Conservation (phyloP, 2,888 invertebrate genomes). For the Oscheius myriophilus region DNA sequence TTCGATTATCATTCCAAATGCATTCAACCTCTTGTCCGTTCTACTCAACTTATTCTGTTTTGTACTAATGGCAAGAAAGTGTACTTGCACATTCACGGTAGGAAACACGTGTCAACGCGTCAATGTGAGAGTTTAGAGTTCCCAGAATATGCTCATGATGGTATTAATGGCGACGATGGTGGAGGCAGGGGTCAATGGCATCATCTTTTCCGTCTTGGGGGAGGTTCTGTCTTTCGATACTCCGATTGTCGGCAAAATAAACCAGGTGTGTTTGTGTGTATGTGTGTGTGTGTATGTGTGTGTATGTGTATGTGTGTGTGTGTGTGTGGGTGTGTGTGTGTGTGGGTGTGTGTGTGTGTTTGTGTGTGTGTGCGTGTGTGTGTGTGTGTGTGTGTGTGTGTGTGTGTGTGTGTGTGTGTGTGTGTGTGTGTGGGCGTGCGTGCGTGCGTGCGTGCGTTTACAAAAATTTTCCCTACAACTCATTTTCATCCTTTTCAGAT, state of each 20-base stretch:
- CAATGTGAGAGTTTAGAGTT: neutral
- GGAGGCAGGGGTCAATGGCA: constrained; percentile 5
- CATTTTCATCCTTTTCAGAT: constrained; percentile 2
- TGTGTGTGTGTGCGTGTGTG: neutral
- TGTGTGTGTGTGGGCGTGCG: neutral
- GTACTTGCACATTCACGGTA: constrained; percentile 19
- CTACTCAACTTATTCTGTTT: constrained; percentile 13
- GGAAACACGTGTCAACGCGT: neutral
- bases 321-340: neutral
- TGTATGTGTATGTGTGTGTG: too few species aligned
- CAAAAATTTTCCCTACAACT: neutral
- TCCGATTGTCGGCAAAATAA: neutral
- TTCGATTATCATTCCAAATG: constrained; percentile 10
- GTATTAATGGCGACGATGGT: constrained; percentile 11
- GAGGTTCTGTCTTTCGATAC: constrained; percentile 6
- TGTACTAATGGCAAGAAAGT: constrained; percentile 13
- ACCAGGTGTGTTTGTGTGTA: constrained; percentile 1
- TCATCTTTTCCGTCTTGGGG: constrained; percentile 11
- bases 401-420: neutral
- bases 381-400: neutral
- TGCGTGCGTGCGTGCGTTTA: neutral
- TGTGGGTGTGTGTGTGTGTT: neutral
- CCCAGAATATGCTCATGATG: constrained; percentile 21
- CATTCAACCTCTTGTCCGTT: constrained; percentile 5
- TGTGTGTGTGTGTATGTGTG: neutral